These are phyloP conservation scores for Porites australiensis DNA, from an alignment of 64 coral and sea anemone genomes.

Conservation along the genomic window DNA sequence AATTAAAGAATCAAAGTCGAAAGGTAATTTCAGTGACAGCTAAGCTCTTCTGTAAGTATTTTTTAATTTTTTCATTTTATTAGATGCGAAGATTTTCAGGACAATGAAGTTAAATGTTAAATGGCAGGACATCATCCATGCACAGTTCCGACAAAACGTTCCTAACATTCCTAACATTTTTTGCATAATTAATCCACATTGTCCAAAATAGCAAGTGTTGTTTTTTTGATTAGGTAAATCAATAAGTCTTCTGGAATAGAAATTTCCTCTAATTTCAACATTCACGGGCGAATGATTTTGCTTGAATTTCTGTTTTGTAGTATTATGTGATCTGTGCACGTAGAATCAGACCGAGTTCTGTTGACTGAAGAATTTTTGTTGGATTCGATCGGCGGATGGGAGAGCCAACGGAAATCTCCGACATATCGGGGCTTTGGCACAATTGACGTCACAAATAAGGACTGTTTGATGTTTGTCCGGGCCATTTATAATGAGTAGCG, in stretches of 20 bases:
- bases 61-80: no score
- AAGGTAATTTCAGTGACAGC: no score
- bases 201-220: conserved; percentile 1
- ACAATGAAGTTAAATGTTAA: no score
- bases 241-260: conserved; percentile 23
- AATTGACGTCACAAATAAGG: conserved; percentile 9
- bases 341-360: no score
- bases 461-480: conserved; percentile 4
- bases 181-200: conserved; percentile 20
- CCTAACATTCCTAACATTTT: conserved; percentile 18
- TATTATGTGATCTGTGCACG: background rate
- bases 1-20: no score
- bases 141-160: background rate
- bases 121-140: no score
- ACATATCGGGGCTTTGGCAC: background rate
- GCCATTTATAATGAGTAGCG: conserved; percentile 14
- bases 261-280: background rate
- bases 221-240: conserved; percentile 23
- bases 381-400: background rate
- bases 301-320: background rate
- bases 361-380: background rate
- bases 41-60: no score
- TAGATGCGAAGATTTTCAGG: no score
- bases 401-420: conserved; percentile 22
- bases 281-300: conserved; percentile 2